Percentiles rank a stretch among this genome's conserved stretches.
These are phyloP conservation scores for Drosophila fulvimacula DNA, from an alignment of 2,888 invertebrate genomes.

Conservation along the genomic window DNA sequence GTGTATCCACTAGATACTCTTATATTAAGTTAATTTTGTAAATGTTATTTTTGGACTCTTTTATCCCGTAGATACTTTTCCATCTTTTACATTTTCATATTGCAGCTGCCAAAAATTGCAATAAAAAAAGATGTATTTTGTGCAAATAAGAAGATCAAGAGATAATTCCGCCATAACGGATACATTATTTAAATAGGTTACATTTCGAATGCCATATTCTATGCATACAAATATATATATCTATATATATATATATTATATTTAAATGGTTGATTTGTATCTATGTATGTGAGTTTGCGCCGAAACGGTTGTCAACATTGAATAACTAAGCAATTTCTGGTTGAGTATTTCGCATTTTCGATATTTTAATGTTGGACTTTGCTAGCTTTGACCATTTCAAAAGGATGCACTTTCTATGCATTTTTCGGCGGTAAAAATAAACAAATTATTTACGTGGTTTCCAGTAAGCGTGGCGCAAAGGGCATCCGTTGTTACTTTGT, in stretches of 20 bases:
- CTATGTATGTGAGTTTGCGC: neutral
- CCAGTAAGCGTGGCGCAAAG: constrained; percentile 22
- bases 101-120: neutral
- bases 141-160: neutral
- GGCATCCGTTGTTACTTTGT: constrained; percentile 23
- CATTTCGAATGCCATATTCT: neutral
- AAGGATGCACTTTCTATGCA: constrained; percentile 9
- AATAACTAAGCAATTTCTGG: neutral
- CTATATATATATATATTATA: neutral
- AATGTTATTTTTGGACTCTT: too few relatives aligned
- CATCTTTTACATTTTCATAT: neutral
- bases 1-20: neutral
- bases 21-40: too few relatives aligned
- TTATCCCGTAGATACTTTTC: neutral
- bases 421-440: constrained; percentile 14
- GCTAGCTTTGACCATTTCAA: constrained; percentile 17
- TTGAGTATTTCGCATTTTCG: neutral
- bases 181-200: neutral
- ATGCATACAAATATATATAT: neutral
- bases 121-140: too few relatives aligned
- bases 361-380: constrained; percentile 1
- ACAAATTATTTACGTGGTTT: constrained; percentile 45
- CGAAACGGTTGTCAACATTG: neutral
- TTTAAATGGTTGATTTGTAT: neutral
- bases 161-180: neutral